Base-by-base conservation (phyloP, 2,888 invertebrate genomes). In the Leptothorax acervorum region DNA sequence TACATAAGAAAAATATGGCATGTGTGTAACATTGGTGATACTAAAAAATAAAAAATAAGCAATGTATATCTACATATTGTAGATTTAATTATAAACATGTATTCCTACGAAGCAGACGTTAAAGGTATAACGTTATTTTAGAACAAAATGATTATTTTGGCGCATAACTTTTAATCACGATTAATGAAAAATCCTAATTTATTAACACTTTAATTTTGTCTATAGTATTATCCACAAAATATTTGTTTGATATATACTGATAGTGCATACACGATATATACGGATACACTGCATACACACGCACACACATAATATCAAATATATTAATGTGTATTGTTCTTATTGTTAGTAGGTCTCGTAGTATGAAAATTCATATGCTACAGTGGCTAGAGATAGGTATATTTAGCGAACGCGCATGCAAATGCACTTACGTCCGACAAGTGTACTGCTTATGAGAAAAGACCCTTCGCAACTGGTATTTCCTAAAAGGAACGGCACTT, bases 401-500 rank as follows among this genome's bases (percentile, higher is more conserved):
- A 62, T 63, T 35, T 31, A 60, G 18, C 15, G 9, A 60, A 60
- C 12, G 28, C 11, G 3, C 11, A 51, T 48, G n/a, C 15, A 63
- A 63, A 63, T 31, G 23, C 18, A 68, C 63, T 48, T 35, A 75
- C 68, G 12, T 48, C 28, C 12, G 8, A 23, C 1, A 18, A 68
- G 0, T 8, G 35, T 83, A 89, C 88, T 73, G 8, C 15, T 18
- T 0, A 86, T 0, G 1, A 89, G 8, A 8, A 90, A 15, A 28
- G 76, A 76, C 53, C 92, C 92, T 82, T 94, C 94, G 62, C 86
- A 84, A 48, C 60, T 81, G 73, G 86, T 93, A 71, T 85, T 87
- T 5, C 94, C 94, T 15, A 94, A 8, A 3, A 94, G 81, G 3
- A 85, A 86, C 0, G 94, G 94, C 53, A 94, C 88, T 53, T 91